Evolutionary conservation across 2,113 vertebrate species (phyloP).

Genomic region (Tyto alba): DNA sequence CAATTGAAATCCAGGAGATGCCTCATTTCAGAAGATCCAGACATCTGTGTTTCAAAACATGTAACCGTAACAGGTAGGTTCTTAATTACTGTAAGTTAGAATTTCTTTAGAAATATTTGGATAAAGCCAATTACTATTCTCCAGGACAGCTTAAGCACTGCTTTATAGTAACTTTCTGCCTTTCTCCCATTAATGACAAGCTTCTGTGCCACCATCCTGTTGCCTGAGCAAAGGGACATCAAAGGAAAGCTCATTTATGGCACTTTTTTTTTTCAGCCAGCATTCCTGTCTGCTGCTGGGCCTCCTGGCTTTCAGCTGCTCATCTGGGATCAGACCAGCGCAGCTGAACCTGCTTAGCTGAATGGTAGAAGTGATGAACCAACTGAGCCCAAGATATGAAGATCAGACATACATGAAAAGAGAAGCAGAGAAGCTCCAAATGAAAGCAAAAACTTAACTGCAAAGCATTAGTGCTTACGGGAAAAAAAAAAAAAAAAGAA

Average conservation of each 20-base stretch:
- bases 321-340: neutral
- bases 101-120: neutral
- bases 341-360: neutral
- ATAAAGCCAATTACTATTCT: constrained; percentile 4
- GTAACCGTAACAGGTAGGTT: neutral
- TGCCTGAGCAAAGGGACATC: neutral
- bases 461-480: neutral
- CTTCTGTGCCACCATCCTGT: neutral
- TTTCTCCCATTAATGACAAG: neutral
- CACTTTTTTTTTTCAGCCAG: neutral
- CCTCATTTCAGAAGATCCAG: constrained; percentile 50
- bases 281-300: neutral
- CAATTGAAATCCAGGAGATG: constrained; percentile 13
- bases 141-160: neutral
- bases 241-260: neutral
- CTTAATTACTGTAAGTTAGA: neutral
- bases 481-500: too few relatives aligned
- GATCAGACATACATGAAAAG: neutral
- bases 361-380: neutral
- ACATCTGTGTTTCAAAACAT: neutral
- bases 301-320: neutral
- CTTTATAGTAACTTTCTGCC: neutral
- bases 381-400: neutral
- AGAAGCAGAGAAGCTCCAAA: constrained; percentile 17
- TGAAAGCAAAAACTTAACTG: neutral